Evolutionary conservation across 2,888 invertebrate species (phyloP).

Genomic region (Clistopyga incitator): DNA sequence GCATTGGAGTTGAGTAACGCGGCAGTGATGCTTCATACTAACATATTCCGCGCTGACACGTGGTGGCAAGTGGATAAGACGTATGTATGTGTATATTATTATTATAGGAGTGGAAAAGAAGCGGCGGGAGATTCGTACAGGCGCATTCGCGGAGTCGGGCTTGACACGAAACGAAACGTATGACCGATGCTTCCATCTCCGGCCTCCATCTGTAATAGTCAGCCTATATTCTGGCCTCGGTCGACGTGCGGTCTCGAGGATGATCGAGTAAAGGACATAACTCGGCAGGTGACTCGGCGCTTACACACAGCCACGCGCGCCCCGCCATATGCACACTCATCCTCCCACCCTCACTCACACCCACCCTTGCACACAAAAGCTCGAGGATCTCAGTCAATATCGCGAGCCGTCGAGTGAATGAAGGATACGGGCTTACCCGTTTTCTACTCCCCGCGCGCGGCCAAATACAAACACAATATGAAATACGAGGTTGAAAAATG

Average conservation of each 20-base stretch:
- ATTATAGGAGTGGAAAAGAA: neutral
- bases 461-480: constrained; percentile 23
- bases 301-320: constrained; percentile 3
- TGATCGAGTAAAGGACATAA: constrained; percentile 53
- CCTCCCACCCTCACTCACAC: constrained; percentile 2
- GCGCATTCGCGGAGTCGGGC: constrained; percentile 7
- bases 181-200: constrained; percentile 63
- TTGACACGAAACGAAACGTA: constrained; percentile 44
- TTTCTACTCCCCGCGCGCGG: neutral
- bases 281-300: constrained; percentile 47
- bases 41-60: constrained; percentile 16
- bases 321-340: neutral
- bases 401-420: constrained; percentile 24
- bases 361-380: constrained; percentile 15
- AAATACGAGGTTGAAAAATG: constrained; percentile 21
- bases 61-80: neutral
- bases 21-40: neutral
- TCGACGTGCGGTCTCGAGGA: constrained; percentile 39
- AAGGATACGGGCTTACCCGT: constrained; percentile 7
- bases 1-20: constrained; percentile 10
- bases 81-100: neutral
- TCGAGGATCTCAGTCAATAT: constrained; percentile 39
- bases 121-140: constrained; percentile 10
- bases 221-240: constrained; percentile 49
- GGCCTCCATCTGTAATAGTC: constrained; percentile 61